phyloP scores from a whole-genome alignment of 2,113 vertebrate genomes.

The Psophia crepitans region DNA sequence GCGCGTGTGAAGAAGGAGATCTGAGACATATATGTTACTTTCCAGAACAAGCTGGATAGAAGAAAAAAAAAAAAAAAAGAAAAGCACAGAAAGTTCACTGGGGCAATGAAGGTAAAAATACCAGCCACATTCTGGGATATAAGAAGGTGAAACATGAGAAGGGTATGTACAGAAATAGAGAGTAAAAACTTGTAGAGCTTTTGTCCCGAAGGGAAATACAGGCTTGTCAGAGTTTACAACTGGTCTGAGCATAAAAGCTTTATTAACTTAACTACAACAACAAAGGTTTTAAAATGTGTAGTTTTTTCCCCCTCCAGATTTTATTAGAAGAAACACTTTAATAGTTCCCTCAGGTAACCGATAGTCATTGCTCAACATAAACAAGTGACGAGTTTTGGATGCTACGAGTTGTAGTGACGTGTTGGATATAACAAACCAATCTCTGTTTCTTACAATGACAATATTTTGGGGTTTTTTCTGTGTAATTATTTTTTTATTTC shows the following conservation, averaged over 20 bases:
- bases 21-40: neutral
- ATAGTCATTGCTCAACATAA: slow-evolving; percentile 2
- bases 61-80: neutral
- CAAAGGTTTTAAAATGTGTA: neutral
- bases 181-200: neutral
- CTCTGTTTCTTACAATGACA: neutral
- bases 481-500: neutral
- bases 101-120: neutral
- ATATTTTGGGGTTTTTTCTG: neutral
- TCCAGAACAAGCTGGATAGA: neutral
- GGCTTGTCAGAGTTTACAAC: slow-evolving; percentile 26
- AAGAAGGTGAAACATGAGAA: neutral
- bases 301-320: neutral
- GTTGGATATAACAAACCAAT: neutral
- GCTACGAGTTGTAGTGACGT: neutral
- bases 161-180: neutral
- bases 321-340: slow-evolving; percentile 24
- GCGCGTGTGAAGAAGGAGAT: neutral
- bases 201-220: neutral
- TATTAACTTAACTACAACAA: slow-evolving; percentile 13
- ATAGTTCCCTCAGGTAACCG: neutral
- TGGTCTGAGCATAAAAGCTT: neutral
- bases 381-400: neutral
- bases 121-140: neutral
- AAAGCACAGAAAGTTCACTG: neutral